A percentile compares a stretch with the other conserved stretches of the same genome.
These are phyloP conservation scores for Paramisgurnus dabryanus DNA, from an alignment of 2,113 vertebrate species.

Conservation along the genomic window DNA sequence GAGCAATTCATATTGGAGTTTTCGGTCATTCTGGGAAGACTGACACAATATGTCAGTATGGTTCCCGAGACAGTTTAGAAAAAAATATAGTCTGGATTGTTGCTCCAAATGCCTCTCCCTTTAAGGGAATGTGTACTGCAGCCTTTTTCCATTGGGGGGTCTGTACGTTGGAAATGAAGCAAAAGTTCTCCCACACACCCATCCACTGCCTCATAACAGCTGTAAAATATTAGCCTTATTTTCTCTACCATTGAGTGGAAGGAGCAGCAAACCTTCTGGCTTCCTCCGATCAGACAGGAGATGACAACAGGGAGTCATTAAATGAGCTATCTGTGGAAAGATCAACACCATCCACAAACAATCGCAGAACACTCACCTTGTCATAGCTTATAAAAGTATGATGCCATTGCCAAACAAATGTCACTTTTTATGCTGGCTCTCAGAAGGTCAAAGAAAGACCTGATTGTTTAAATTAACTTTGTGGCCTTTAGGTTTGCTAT, in stretches of 20 bases:
- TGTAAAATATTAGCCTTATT: slow-evolving; percentile 54
- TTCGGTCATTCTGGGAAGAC: neutral
- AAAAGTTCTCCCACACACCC: slow-evolving; percentile 2
- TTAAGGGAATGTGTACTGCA: slow-evolving; percentile 46
- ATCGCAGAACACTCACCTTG: slow-evolving; percentile 11
- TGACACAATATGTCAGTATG: neutral
- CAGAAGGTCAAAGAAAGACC: neutral
- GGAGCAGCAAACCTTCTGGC: slow-evolving; percentile 17
- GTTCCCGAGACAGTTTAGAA: neutral
- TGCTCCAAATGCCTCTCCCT: slow-evolving; percentile 3
- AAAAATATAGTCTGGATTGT: neutral
- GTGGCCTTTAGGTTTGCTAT: neutral
- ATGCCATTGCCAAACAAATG: neutral
- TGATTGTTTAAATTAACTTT: neutral
- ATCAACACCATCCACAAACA: slow-evolving; percentile 32
- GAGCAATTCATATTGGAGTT: neutral
- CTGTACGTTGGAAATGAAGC: slow-evolving; percentile 23
- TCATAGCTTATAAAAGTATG: no score
- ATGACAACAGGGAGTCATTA: slow-evolving; percentile 52
- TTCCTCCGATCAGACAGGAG: slow-evolving; percentile 27
- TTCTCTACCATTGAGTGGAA: slow-evolving; percentile 38
- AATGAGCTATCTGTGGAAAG: slow-evolving; percentile 42
- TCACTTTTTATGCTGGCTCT: neutral
- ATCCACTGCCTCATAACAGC: slow-evolving; percentile 44
- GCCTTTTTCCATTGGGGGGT: slow-evolving; percentile 41